Evolutionary conservation across 1,140 invertebrate species (phyloP), one percentile per base, ranked within the genome.

Genomic region (Capitella teleta): DNA sequence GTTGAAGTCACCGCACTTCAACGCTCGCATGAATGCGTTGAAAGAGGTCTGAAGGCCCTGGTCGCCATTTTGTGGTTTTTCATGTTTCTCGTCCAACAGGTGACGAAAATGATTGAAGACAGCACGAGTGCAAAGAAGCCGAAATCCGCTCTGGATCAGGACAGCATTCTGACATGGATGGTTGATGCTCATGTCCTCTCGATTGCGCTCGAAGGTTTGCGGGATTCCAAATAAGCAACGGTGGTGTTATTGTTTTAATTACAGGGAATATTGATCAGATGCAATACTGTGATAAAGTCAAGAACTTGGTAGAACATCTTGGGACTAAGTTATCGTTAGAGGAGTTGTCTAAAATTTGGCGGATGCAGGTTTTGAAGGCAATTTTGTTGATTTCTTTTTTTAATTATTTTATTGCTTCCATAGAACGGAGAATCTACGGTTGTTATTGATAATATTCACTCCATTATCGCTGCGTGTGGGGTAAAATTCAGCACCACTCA

Each of bases 201-300:
- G 5, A 70, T 77, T 48, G 76, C 74, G 23, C 61, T 78, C 16
- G 77, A 78, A 71, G 76, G 75, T 74, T 16, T 14, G 38, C 25
- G 21, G 8, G 19, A 6, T 24, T 40, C 38, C 25, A 40, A 40
- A 4, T 19, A 4, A 40, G 2, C 38, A 2, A 6, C 2, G n/a
- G n/a, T n/a, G n/a, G 32, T 10, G 10, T 34, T 34, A 34, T 1
- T 34, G 32, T 34, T 34, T 34, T 16, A 16, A 34, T 34, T 48
- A 5, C 54, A 73, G 74, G 76, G 12, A 78, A 77, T 61, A 75
- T 78, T 47, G 77, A 78, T 58, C 76, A 78, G 54, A 71, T 70
- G 30, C 76, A 78, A 57, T 77, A 77, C 58, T 76, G 75, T 59
- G 76, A 78, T 52, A 73, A 76, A 59, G 71, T 78, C 44, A 77